Base-by-base conservation (phyloP, 2,797 vertebrate species). In the Gouania willdenowi region DNA sequence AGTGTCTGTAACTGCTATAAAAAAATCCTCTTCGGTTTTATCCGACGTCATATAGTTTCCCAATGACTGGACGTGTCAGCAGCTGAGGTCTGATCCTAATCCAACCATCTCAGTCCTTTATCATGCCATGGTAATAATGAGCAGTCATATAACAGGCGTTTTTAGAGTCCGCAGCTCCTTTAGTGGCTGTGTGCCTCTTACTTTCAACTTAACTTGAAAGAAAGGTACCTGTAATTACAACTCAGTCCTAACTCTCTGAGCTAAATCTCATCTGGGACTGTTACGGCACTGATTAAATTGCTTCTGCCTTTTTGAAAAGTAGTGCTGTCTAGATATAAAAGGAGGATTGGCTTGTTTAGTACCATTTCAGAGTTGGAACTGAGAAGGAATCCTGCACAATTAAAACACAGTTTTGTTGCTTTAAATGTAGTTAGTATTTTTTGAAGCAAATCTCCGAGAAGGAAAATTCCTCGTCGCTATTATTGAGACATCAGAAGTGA, bases 231-330 rank as follows among this genome's bases (percentile, higher is more conserved):
- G 58, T 86, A 84, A 87, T 87, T 76, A 85, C 57, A 72, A 52
- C 66, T 72, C 71, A 50, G 47, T 43, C 62, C 59, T 44, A 58
- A 79, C 65, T 72, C 68, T 63, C 62, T 31, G 36, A 66, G 50
- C 62, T 21, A 30, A 50, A 33, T 76, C 75, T 77, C 75, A 68
- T 81, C 72, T 69, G 39, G 75, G 77, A 77, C 69, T 71, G 81
- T 81, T 82, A 77, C 38, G 24, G 68, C 57, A 34, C 75, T 81
- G 75, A 82, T 82, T 81, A 77, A 74, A 81, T 69, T 66, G 77
- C 71, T 45, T 48, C 52, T 16, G 54, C 50, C 43, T 60, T 35
- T 16, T 24, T 44, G 62, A 62, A 53, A 41, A 43, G 36, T 35
- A 26, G 34, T 24, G 24, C 33, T 39, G 31, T 19, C 34, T 38